phyloP scores from a whole-genome alignment of 1,140 invertebrate genomes.

The Drosophila leontia region DNA sequence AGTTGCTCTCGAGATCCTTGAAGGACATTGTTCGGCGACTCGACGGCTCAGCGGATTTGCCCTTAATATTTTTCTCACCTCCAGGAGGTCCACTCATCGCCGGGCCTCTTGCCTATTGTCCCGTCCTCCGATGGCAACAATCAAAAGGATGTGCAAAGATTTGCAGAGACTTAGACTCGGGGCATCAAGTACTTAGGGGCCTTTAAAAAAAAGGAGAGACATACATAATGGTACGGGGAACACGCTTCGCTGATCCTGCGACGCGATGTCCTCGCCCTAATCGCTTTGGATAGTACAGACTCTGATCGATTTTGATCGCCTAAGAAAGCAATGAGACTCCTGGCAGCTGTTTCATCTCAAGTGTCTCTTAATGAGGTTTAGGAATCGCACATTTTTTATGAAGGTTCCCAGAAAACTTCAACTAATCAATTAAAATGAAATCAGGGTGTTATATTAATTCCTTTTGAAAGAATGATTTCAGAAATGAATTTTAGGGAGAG shows the following conservation, averaged over 20 bases:
- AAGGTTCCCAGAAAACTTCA: background rate
- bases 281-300: slow-evolving; percentile 38
- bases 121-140: slow-evolving; percentile 64
- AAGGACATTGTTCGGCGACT: slow-evolving; percentile 51
- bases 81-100: slow-evolving; percentile 77
- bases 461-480: background rate
- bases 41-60: slow-evolving; percentile 47
- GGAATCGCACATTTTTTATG: background rate
- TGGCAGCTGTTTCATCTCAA: slow-evolving; percentile 22
- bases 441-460: background rate
- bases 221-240: slow-evolving; percentile 52
- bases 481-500: background rate
- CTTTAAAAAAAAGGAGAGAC: slow-evolving; percentile 32
- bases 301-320: slow-evolving; percentile 15
- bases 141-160: slow-evolving; percentile 70
- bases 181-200: slow-evolving; percentile 69
- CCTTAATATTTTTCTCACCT: slow-evolving; percentile 82
- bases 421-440: background rate
- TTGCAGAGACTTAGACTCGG: slow-evolving; percentile 67
- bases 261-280: slow-evolving; percentile 51
- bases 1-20: slow-evolving; percentile 65
- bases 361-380: slow-evolving; percentile 22
- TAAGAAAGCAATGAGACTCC: slow-evolving; percentile 1
- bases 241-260: slow-evolving; percentile 64
- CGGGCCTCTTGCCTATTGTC: slow-evolving; percentile 57